Conservation (phyloP, 92 coral and sea anemone genomes). For the Hydrozoanthus gracilis region DNA sequence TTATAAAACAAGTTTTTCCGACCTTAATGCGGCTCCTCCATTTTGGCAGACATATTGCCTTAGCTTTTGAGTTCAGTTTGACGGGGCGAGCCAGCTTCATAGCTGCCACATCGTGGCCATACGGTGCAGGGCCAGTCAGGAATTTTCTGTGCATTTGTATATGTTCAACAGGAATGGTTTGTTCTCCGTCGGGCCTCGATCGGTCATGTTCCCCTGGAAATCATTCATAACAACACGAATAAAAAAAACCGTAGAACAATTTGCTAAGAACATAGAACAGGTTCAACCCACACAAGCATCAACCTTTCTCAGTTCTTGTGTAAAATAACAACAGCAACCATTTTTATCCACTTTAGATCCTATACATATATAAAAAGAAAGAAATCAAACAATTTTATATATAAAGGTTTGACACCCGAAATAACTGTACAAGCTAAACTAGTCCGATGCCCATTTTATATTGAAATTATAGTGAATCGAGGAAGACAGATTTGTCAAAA, state of each 20-base stretch:
- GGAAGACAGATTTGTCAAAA: too few relatives aligned
- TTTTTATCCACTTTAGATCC: too few relatives aligned
- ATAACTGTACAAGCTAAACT: too few relatives aligned
- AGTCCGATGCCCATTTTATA: too few relatives aligned
- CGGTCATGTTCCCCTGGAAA: constrained; percentile 9
- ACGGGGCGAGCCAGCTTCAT: constrained; percentile 23
- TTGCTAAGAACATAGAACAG: neutral
- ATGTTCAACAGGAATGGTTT: neutral
- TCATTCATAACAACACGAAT: neutral
- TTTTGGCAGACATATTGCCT: neutral
- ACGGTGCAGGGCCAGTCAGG: neutral
- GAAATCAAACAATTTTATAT: too few relatives aligned
- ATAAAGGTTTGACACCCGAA: too few relatives aligned
- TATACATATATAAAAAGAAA: too few relatives aligned
- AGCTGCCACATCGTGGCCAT: constrained; percentile 13
- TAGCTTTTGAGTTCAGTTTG: neutral
- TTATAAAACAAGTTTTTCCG: constrained; percentile 15
- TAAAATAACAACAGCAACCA: too few relatives aligned
- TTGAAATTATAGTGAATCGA: too few relatives aligned
- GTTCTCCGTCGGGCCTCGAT: constrained; percentile 23
- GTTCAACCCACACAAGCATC: neutral
- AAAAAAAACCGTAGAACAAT: neutral
- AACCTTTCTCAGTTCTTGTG: too few relatives aligned
- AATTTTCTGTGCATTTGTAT: constrained; percentile 21
- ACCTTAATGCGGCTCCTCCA: constrained; percentile 3